Base-by-base conservation (phyloP, 2,797 vertebrate genomes). In the Myiothlypis coronata region DNA sequence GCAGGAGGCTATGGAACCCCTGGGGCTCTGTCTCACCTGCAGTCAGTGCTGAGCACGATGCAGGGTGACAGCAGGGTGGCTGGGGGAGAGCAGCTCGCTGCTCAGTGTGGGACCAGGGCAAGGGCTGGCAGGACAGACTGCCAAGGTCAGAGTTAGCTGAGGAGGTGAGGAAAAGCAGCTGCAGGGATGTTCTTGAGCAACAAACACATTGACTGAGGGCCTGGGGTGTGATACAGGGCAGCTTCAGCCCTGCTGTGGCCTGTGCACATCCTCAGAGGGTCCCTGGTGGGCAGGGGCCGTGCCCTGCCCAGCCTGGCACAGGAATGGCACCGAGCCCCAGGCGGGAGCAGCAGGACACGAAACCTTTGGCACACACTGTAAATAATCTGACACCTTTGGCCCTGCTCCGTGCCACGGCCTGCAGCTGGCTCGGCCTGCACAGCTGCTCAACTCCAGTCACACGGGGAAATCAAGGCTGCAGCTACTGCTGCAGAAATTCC, bases 401-500 rank as follows among this genome's bases (percentile, higher is more conserved):
- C 49, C 39, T 13, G 5, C 8, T 9, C 39, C 1, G 3, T 9
- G 15, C 1, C 1, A 44, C 24, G 57, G 72, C 50, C 65, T 3
- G 27, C 30, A 28, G 63, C 68, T 27, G 82, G 6, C 84, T 63
- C 74, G 27, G 80, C 13, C 71, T 63, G n/a, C 75, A 10, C 84
- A 14, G 79, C 92, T 70, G 34, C 15, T 32, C 2, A 0, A 12
- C 34, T 50, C 12, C 61, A 53, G 3, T 43, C 77, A 3, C 63
- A 5, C 9, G 43, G 50, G 70, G 47, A 55, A 84, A 90, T 55
- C 81, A 12, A 1, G 76, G 83, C 89, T 87, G 81, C n/a, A 50
- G 65, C 75, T 74, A 13, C 86, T 68, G 90, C 81, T 84, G 86
- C 89, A 95, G 95, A 85, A 94, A 94, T 95, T 89, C 95, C 95